Base-by-base conservation (phyloP, 2,888 invertebrate genomes). In the Copidosoma aretas region DNA sequence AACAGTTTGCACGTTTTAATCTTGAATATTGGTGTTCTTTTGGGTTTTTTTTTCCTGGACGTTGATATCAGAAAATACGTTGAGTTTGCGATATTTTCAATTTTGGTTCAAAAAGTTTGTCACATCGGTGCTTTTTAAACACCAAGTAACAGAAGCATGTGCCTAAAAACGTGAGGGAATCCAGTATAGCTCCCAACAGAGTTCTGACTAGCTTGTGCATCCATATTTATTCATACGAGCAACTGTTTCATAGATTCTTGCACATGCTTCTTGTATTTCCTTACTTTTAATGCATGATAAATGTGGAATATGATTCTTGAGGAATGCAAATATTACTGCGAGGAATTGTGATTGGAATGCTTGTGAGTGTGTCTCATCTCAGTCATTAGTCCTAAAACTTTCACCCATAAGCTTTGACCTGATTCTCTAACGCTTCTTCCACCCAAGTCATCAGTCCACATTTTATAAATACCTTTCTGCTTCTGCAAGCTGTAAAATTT, bases 381-480 rank as follows among this genome's bases (percentile, higher is more conserved):
- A 72, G 69, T 72, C 72, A 71, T 73, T 71, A 71, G 63, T 71
- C 66, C 69, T 64, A 69, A 76, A 78, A 78, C 78, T 79, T 78
- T 78, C 78, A 71, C 73, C 73, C 64, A 69, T 64, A 67, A 73
- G 66, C 67, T 65, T 73, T 74, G 77, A 75, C 76, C 77, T 67
- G 73, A 75, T 76, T 77, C 74, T 66, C 54, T 72, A 70, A 69
- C 72, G 72, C 46, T 39, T 69, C 60, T 69, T 65, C 53, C 58
- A 43, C 58, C 51, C 5, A 71, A 69, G 69, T 66, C 60, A 68
- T 68, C 63, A 71, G 25, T 59, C 14, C 61, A 53, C 68, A 71
- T 71, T 67, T 71, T 71, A 67, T 14, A 24, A 68, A 61, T 66
- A n/a, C 49, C 64, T 63, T 65, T 56, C n/a, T 63, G n/a, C 21